Base-by-base conservation (phyloP, 2,113 vertebrate species). In the Melanerpes formicivorus region DNA sequence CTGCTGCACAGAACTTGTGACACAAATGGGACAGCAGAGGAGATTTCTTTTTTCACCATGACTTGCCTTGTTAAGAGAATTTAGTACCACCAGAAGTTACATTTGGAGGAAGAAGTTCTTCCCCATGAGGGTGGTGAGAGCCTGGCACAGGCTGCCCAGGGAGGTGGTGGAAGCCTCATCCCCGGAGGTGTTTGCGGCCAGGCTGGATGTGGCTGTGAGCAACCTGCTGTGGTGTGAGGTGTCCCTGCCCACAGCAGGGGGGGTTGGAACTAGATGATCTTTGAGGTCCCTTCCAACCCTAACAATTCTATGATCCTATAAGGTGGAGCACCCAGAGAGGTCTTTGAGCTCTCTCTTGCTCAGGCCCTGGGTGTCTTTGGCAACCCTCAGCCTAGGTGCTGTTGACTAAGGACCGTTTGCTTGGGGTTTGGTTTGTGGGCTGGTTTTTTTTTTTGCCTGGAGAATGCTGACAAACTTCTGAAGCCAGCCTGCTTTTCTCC, bases 401-500 rank as follows among this genome's bases (percentile, higher is more conserved):
- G 22, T 30, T 37, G 55, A 54, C 78, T 96, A 88, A 90, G 29
- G 91, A 76, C 55, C 71, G 87, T 56, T 52, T 52, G 9, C 40
- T 40, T 40, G 40, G 40, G 40, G 40, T 11, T 40, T 40, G 42
- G 42, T 34, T 34, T 34, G 34, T 37, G 37, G 37, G 37, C 8
- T 37, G 34, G 21, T 52, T 22, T 52, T 52, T 48, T 48, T 18
- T 8, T 96, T 93, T 95, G 78, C 89, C 92, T 93, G 92, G 95
- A 2, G 77, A 95, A 95, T 1, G 6, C 55, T 83, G 93, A 75
- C n/a, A 93, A 92, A 95, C 87, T 95, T 92, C 93, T 79, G 50
- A 87, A 88, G 77, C 86, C 55, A 1, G 18, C 25, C 79, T 96
- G 90, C 87, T 40, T 94, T 90, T 67, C 79, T 83, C 93, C 18